A percentile compares a stretch with the other conserved stretches of the same genome.
Conservation (phyloP, 2,888 invertebrate genomes). For the Hyposoter dolosus region DNA sequence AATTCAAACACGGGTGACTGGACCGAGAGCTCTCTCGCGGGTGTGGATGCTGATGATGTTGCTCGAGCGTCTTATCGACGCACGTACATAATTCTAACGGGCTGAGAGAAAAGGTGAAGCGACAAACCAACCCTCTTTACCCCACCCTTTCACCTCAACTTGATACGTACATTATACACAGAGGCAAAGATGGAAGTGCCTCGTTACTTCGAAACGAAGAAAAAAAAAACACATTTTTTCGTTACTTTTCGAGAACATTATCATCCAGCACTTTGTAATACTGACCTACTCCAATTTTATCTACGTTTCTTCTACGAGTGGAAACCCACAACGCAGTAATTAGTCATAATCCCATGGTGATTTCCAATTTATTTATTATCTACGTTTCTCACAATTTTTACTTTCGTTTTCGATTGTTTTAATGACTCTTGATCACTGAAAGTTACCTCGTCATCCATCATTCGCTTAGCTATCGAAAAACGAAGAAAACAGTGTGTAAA, state of each 20-base stretch:
- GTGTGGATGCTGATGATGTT: conserved; percentile 48
- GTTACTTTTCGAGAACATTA: not conserved
- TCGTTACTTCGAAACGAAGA: not conserved
- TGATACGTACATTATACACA: conserved; percentile 10
- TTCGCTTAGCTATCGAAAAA: not conserved
- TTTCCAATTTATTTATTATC: not conserved
- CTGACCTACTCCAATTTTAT: not conserved
- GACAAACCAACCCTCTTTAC: conserved; percentile 7
- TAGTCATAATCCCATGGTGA: not conserved
- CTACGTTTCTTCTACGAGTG: not conserved
- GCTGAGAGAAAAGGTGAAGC: conserved; percentile 44
- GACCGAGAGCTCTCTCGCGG: conserved; percentile 61
- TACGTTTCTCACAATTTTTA: not conserved
- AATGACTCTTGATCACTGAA: not conserved
- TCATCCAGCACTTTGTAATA: not conserved
- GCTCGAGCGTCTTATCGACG: conserved; percentile 72
- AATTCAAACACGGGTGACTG: conserved; percentile 73
- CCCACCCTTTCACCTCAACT: conserved; percentile 14
- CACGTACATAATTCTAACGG: conserved; percentile 53
- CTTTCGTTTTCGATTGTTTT: not conserved
- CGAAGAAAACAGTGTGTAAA: not conserved
- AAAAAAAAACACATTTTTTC: not conserved
- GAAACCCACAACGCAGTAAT: not conserved
- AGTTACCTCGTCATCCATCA: not conserved
- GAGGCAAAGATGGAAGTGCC: not conserved